Evolutionary conservation across 1,140 invertebrate genomes (phyloP), one percentile per base, ranked within the genome.

Genomic region (Habropoda laboriosa): DNA sequence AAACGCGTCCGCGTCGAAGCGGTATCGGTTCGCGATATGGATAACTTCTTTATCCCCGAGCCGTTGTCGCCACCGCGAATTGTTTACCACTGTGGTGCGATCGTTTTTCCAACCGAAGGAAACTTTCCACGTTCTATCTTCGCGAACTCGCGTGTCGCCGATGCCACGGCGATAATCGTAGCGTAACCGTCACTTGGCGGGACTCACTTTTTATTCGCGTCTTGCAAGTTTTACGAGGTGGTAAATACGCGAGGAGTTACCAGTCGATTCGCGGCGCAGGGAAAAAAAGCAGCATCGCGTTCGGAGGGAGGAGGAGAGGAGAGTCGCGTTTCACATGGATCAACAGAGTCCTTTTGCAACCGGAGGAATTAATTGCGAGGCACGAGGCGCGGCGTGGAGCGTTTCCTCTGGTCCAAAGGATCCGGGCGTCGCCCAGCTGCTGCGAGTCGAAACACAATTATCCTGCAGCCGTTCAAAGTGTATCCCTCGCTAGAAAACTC

Each of bases 321-420:
- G 55, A 40, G 30, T 60, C 55, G 40, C 40, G 42, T 73, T 60
- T 45, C 70, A 47, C 24, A n/a, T n/a, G 55, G 47, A 5, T 67
- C 38, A 13, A n/a, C 51, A 7, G 51, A 35, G 27, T 32, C 32
- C 57, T 73, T 45, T 60, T 35, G 70, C 40, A 73, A 53, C 42
- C 45, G 45, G 60, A 42, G 60, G 42, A 64, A 74, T 38, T 53
- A 64, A 74, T 64, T 53, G 58, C 72, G 35, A 61, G 42, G 51
- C 38, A 38, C 16, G 35, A 49, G n/a, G n/a, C 42, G 38, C 61
- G 38, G 3, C 35, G 38, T 0, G 2, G 16, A 30, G 35, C 10
- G 57, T 74, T 32, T 13, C n/a, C 45, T 38, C 27, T n/a, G n/a
- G 42, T 61, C n/a, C 13, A 51, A 40, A 45, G 38, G 27, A 72